Base-by-base conservation (phyloP, 2,888 invertebrate genomes). In the Euspilapteryx auroguttella region DNA sequence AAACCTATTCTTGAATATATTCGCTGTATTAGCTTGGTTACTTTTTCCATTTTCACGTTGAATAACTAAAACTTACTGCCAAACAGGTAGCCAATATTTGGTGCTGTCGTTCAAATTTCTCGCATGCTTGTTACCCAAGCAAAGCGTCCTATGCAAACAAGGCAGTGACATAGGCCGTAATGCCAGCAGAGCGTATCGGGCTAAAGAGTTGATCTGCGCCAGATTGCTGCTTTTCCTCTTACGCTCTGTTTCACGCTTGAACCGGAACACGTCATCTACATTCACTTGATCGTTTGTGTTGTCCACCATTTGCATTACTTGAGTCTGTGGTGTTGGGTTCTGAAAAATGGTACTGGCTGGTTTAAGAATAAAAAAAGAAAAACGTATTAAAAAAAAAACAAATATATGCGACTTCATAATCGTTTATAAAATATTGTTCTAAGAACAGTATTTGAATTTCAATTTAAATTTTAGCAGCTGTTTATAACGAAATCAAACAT, bases 31-130 rank as follows among this genome's bases (percentile, higher is more conserved):
- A n/a, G n/a, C n/a, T n/a, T n/a, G n/a, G n/a, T n/a, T n/a, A n/a
- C n/a, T n/a, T n/a, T n/a, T n/a, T n/a, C n/a, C n/a, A n/a, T n/a
- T n/a, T n/a, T n/a, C n/a, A n/a, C n/a, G n/a, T n/a, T n/a, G n/a
- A n/a, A n/a, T n/a, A n/a, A n/a, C n/a, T n/a, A n/a, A n/a, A n/a
- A 63, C 62, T 62, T 69, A 87, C 88, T 87, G 85, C 86, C 87
- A 88, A 35, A 88, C 71, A 1, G 88, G 87, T 31, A 87, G 58
- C 83, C 87, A 86, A 38, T 85, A 78, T 48, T 79, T 80, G 32
- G 79, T 81, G 6, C 64, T 71, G 31, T 80, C 79, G 0, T 54
- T 47, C 28, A 81, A 49, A 13, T 53, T 55, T 33, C 82, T 78
- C 1, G 84, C 83, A 38, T 68, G 78, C 39, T 73, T 80, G 45